Evolutionary conservation across 1,140 invertebrate genomes (phyloP).

Genomic region (Drosophila yakuba): DNA sequence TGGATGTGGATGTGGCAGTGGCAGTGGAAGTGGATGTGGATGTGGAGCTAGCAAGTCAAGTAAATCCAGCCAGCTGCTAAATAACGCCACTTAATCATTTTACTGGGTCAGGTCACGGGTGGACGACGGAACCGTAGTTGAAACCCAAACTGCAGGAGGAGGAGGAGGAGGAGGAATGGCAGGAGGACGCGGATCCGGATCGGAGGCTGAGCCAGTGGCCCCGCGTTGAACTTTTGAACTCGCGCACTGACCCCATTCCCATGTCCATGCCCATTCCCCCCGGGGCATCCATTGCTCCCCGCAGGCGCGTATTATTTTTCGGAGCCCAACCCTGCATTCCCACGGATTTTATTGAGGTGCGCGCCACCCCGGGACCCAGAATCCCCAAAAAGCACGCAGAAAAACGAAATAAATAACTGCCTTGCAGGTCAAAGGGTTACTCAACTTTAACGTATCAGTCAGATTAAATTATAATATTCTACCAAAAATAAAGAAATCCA

Average conservation of each 20-base stretch:
- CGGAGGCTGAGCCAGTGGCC: constrained; percentile 15
- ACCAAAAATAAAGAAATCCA: too few relatives aligned
- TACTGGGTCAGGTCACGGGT: constrained; percentile 65
- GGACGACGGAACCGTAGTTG: not conserved
- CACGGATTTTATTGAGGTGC: constrained; percentile 70
- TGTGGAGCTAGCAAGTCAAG: constrained; percentile 20
- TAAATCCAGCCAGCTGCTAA: constrained; percentile 64
- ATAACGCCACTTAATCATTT: constrained; percentile 77
- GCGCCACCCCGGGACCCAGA: constrained; percentile 3
- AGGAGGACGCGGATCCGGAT: too few relatives aligned
- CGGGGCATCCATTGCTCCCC: not conserved
- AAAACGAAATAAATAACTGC: not conserved
- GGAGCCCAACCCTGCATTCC: constrained; percentile 47
- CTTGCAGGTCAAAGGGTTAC: not conserved
- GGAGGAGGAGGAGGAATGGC: too few relatives aligned
- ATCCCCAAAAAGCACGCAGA: not conserved
- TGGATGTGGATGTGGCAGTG: constrained; percentile 1
- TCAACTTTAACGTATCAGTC: too few relatives aligned
- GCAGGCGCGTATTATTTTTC: constrained; percentile 59
- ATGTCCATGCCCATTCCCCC: not conserved
- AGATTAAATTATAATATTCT: too few relatives aligned
- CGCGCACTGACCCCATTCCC: constrained; percentile 71
- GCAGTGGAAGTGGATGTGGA: constrained; percentile 15
- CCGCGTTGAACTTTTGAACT: constrained; percentile 76
- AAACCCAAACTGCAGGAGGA: not conserved